These are phyloP conservation scores for Moxostoma hubbsi DNA, from an alignment of 2,797 vertebrate genomes.

Conservation along the genomic window DNA sequence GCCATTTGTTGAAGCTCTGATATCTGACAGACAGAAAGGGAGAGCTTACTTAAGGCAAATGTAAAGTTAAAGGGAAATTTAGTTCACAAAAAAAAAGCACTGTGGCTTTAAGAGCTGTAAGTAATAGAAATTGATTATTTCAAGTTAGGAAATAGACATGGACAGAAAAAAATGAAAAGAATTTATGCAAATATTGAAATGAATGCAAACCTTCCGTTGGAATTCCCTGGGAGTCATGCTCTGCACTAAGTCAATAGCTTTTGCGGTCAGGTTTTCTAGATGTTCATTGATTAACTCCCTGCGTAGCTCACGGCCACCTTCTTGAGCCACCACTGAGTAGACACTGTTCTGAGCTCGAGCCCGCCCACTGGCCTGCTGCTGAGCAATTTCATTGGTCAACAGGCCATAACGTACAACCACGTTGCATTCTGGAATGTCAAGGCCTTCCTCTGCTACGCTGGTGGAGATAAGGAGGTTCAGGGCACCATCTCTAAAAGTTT, in stretches of 20 bases:
- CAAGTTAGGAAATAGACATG: no score
- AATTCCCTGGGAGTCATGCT: slow-evolving; percentile 76
- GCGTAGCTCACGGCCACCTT: slow-evolving; percentile 77
- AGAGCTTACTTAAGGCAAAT: not conserved
- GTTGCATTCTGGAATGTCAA: slow-evolving; percentile 92
- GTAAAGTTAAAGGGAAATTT: no score
- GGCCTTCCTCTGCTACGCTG: slow-evolving; percentile 91
- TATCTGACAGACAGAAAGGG: not conserved
- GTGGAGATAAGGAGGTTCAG: slow-evolving; percentile 94
- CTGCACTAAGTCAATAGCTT: slow-evolving; percentile 81
- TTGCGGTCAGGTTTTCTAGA: slow-evolving; percentile 80
- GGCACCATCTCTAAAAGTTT: slow-evolving; percentile 74
- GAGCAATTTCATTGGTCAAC: slow-evolving; percentile 94
- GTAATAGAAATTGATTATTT: no score
- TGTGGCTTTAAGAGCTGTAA: no score
- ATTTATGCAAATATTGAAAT: no score
- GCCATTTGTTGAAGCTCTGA: slow-evolving; percentile 73
- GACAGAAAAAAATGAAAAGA: no score
- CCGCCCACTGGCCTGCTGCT: slow-evolving; percentile 91
- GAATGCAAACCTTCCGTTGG: slow-evolving; percentile 68
- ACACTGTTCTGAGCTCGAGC: slow-evolving; percentile 84
- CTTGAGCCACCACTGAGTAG: slow-evolving; percentile 85
- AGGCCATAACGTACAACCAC: slow-evolving; percentile 92
- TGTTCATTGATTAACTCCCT: slow-evolving; percentile 83
- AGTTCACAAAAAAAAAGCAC: no score